Evolutionary conservation across 2,888 invertebrate species (phyloP), one percentile per base, ranked within the genome.

Genomic region (Andrena camellia): DNA sequence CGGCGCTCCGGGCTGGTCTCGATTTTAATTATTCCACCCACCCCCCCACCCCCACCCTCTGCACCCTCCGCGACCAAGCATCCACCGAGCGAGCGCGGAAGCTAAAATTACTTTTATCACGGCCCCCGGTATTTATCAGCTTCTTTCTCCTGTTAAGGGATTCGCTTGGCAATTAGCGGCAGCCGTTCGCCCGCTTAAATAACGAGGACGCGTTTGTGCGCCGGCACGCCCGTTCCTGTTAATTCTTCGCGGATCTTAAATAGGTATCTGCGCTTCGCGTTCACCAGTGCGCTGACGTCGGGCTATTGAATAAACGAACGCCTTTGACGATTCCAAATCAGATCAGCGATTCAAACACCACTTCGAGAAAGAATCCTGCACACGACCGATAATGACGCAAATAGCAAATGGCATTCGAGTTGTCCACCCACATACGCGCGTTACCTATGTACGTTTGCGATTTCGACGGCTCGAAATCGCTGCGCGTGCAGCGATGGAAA

Each of bases 11-110:
- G 74, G 64, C 33, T 17, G 59, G 48, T 48, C 72, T 77, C 54
- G 69, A 76, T 79, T 85, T 74, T 83, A 83, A 81, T 87, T 83
- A 69, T 71, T 84, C 64, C 76, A 59, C 63, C 69, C 60, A n/a
- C 62, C n/a, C 2, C 50, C n/a, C 20, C 54, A 0, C n/a, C 52
- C 20, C n/a, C n/a, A n/a, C n/a, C n/a, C 52, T 52, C 52, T n/a
- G 52, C 42, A 17, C 17, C 42, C 42, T 20, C 52, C 20, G 20
- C 52, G 7, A 52, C 23, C 20, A 57, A 59, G 67, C 67, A 52
- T 13, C 52, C 64, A 6, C 2, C 23, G 17, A 35, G 17, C 33
- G 54, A 67, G 35, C 66, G 67, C 67, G 69, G 52, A 52, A 64
- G 26, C 64, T 8, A 42, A 64, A 73, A 77, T 77, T 64, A 77